Conservation (phyloP, 2,888 invertebrate species). For the Linhomoeus sp. region DNA sequence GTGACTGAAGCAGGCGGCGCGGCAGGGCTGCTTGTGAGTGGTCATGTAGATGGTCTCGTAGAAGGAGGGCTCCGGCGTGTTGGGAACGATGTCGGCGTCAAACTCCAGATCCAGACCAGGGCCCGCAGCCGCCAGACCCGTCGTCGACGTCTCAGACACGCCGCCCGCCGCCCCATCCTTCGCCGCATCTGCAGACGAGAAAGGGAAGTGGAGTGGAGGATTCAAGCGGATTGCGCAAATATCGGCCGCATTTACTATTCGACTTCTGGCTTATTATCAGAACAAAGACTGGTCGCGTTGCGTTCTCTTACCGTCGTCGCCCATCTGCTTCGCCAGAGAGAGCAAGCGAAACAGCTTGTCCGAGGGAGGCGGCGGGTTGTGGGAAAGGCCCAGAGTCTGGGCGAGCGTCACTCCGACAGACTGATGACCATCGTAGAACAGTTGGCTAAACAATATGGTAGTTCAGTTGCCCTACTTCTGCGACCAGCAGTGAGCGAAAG, state of each 20-base stretch:
- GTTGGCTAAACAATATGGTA: constrained; percentile 48
- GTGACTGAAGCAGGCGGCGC: constrained; percentile 81
- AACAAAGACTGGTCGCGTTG: too few species aligned
- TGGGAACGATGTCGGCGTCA: constrained; percentile 52
- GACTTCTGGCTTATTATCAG: too few species aligned
- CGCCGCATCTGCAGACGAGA: not conserved
- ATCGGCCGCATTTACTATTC: not conserved
- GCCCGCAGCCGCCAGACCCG: constrained; percentile 20
- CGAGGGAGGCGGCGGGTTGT: constrained; percentile 84
- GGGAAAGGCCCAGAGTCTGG: constrained; percentile 54
- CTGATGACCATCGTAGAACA: constrained; percentile 91
- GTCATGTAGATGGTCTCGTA: constrained; percentile 98
- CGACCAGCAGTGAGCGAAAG: not conserved
- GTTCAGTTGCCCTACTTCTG: not conserved
- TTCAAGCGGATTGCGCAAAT: not conserved
- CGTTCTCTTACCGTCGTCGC: not conserved
- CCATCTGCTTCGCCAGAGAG: constrained; percentile 42
- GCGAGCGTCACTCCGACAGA: constrained; percentile 68
- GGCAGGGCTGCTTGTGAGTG: constrained; percentile 76
- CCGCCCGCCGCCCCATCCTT: not conserved
- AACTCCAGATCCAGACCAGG: constrained; percentile 73
- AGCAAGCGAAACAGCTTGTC: constrained; percentile 70
- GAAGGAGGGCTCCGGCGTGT: constrained; percentile 78
- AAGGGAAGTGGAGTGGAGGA: not conserved
- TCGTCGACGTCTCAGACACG: not conserved